A percentile compares a stretch with the other conserved stretches of the same genome.
phyloP scores from a whole-genome alignment of 2,797 vertebrate species.

The Nannoperca obscura region DNA sequence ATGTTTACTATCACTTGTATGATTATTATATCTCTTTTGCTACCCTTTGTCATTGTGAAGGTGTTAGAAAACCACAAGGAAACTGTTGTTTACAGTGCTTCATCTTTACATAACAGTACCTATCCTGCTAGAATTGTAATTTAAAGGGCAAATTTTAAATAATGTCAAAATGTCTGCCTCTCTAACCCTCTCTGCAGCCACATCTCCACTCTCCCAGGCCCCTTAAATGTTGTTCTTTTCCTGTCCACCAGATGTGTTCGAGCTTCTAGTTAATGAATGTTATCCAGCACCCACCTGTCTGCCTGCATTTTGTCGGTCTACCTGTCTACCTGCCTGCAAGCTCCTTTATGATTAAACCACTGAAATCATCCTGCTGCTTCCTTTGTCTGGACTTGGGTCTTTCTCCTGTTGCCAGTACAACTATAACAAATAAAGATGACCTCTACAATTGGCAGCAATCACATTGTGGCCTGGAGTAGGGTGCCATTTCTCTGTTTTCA shows the following conservation, averaged over 20 bases:
- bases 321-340: too few species aligned
- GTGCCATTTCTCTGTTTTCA: neutral
- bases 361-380: too few species aligned
- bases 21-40: slow-evolving; percentile 32
- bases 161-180: neutral
- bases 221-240: too few species aligned
- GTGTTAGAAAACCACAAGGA: slow-evolving; percentile 16
- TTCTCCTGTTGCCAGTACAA: too few species aligned
- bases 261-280: too few species aligned
- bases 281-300: too few species aligned
- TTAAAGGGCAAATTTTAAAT: neutral
- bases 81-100: neutral
- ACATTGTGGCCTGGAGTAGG: neutral
- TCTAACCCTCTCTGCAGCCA: too few species aligned
- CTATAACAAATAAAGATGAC: neutral
- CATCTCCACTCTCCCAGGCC: too few species aligned
- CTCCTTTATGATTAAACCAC: too few species aligned
- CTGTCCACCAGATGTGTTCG: too few species aligned
- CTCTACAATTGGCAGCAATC: neutral
- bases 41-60: slow-evolving; percentile 35
- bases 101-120: neutral
- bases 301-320: too few species aligned
- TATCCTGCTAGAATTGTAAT: neutral
- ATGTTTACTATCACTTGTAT: slow-evolving; percentile 33
- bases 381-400: too few species aligned